Percentiles rank a stretch among this genome's conserved stretches.
phyloP scores from a whole-genome alignment of 1,140 invertebrate genomes.

The Amphibalanus amphitrite region DNA sequence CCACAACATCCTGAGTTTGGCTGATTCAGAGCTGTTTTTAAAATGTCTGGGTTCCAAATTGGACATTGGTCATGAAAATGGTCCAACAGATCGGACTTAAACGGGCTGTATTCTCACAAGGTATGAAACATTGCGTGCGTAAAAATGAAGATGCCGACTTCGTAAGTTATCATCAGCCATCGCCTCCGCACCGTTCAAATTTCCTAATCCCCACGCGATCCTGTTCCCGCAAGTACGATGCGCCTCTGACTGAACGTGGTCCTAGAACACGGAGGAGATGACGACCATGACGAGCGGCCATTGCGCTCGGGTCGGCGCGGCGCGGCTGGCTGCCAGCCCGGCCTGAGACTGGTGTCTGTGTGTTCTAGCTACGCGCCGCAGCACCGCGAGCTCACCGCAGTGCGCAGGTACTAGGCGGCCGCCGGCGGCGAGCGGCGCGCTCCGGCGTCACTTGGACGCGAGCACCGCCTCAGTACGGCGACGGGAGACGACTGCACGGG shows the following conservation, averaged over 20 bases:
- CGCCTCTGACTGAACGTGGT: neutral
- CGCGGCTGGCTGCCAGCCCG: neutral
- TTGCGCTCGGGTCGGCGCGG: neutral
- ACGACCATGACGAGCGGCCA: neutral
- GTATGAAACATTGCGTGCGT: too few species aligned
- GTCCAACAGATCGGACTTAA: too few species aligned
- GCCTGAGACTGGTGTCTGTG: neutral
- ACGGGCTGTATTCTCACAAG: too few species aligned
- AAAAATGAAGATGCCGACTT: too few species aligned
- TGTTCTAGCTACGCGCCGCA: slow-evolving; percentile 2
- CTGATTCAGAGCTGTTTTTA: too few species aligned
- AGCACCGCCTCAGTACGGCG: too few species aligned
- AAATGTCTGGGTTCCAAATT: too few species aligned
- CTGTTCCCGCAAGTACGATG: neutral
- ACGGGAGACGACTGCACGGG: too few species aligned
- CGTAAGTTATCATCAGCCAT: too few species aligned
- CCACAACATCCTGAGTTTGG: too few species aligned
- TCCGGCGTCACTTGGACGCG: neutral
- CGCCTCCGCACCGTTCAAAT: neutral
- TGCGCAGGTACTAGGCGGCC: neutral
- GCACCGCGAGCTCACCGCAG: neutral
- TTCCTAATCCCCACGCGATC: neutral
- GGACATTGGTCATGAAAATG: too few species aligned
- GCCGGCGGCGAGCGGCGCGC: too few species aligned
- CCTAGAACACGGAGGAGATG: neutral